Conservation (phyloP, 2,888 invertebrate species). For the Diadegma fenestrale region DNA sequence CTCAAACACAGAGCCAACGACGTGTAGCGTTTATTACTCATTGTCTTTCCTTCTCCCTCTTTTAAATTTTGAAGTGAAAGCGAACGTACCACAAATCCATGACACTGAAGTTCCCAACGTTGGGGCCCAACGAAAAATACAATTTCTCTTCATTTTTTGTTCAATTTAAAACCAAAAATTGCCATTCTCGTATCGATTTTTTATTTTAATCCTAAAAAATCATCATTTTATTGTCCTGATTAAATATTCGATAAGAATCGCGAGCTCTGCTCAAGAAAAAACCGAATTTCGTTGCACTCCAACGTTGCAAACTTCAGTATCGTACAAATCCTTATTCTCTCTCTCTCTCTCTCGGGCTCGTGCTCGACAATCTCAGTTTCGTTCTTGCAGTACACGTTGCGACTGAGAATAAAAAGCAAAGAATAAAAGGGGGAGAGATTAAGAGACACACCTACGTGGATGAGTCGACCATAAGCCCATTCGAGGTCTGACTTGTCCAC, state of each 20-base stretch:
- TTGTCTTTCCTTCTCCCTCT: constrained; percentile 60
- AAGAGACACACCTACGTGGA: constrained; percentile 64
- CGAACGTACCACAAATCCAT: constrained; percentile 53
- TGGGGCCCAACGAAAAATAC: too few relatives aligned
- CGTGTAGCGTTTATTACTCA: constrained; percentile 60
- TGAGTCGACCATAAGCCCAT: constrained; percentile 48
- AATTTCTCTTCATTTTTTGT: too few relatives aligned
- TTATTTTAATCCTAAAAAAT: too few relatives aligned
- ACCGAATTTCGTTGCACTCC: too few relatives aligned
- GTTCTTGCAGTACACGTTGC: constrained; percentile 59
- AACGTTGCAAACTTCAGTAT: too few relatives aligned
- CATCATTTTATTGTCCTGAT: too few relatives aligned
- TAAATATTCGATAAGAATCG: too few relatives aligned
- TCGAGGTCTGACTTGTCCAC: constrained; percentile 24
- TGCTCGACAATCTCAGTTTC: constrained; percentile 50
- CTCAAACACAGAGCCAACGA: constrained; percentile 45
- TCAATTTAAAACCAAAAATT: too few relatives aligned
- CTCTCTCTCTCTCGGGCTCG: constrained; percentile 12
- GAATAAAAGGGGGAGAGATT: constrained; percentile 54
- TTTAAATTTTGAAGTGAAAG: constrained; percentile 62
- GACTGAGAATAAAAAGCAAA: constrained; percentile 37
- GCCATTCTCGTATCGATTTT: too few relatives aligned
- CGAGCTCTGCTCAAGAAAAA: too few relatives aligned
- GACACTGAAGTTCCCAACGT: too few relatives aligned
- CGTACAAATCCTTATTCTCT: constrained; percentile 26